Percentiles rank a stretch among this genome's conserved stretches.
These are phyloP conservation scores for Cisticola juncidis DNA, from an alignment of 2,113 vertebrate genomes.

Conservation along the genomic window DNA sequence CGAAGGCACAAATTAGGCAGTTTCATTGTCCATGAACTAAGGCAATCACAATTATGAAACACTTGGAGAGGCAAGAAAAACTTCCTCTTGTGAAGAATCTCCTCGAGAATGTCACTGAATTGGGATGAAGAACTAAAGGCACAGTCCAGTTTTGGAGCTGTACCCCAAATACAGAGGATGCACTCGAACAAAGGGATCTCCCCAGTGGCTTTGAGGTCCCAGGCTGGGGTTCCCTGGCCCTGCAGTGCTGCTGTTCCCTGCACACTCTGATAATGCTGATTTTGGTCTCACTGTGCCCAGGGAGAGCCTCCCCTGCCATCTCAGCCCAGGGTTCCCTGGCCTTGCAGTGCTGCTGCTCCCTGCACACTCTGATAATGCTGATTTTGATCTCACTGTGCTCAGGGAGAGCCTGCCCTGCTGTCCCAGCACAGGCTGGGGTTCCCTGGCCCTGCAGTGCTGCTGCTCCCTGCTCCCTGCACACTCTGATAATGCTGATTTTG, in stretches of 20 bases:
- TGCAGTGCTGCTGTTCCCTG: too few species aligned
- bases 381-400: too few species aligned
- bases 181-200: neutral
- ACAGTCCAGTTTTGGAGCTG: neutral
- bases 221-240: neutral
- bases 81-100: rapidly evolving
- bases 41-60: neutral
- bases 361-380: too few species aligned
- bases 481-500: too few species aligned
- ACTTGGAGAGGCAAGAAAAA: neutral
- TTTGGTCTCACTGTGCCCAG: neutral
- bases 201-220: neutral
- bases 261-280: neutral
- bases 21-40: neutral
- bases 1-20: neutral
- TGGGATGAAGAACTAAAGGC: neutral
- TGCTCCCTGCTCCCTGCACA: too few species aligned
- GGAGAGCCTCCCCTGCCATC: neutral
- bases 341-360: too few species aligned
- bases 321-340: neutral
- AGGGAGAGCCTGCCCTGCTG: too few species aligned
- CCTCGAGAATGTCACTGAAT: rapidly evolving
- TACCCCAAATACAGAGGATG: neutral
- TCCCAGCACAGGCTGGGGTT: too few species aligned
- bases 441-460: too few species aligned